These are phyloP conservation scores for Pogonomyrmex californicus DNA, from an alignment of 1,140 invertebrate genomes.

Conservation along the genomic window DNA sequence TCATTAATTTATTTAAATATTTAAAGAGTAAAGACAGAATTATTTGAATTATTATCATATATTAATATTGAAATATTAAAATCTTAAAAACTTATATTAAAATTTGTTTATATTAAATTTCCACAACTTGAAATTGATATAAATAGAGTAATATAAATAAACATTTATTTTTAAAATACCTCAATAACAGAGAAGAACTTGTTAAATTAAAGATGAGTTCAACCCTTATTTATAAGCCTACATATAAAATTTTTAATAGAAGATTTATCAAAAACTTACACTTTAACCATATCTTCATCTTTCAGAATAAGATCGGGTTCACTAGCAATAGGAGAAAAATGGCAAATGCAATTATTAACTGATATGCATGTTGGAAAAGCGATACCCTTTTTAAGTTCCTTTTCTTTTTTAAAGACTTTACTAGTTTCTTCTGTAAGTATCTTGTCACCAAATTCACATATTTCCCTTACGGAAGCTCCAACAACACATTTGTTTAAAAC, in stretches of 20 bases:
- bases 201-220: no score
- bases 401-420: conserved; percentile 99
- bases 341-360: conserved; percentile 99
- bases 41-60: background rate
- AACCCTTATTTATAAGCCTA: no score
- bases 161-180: no score
- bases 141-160: background rate
- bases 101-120: background rate
- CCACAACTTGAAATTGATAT: background rate
- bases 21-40: background rate
- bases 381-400: conserved; percentile 99
- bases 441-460: conserved; percentile 97
- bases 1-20: conserved; percentile 8
- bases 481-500: conserved; percentile 95
- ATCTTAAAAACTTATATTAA: background rate
- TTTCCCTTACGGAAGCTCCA: conserved; percentile 95
- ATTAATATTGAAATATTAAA: background rate
- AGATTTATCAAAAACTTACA: conserved; percentile 90
- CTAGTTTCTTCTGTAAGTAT: conserved; percentile 96
- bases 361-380: conserved; percentile 99
- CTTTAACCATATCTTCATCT: conserved; percentile 98
- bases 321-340: conserved; percentile 98
- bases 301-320: conserved; percentile 96
- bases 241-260: no score
- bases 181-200: no score